Base-by-base conservation (phyloP, 2,113 vertebrate species). In the Pollachius pollachius region DNA sequence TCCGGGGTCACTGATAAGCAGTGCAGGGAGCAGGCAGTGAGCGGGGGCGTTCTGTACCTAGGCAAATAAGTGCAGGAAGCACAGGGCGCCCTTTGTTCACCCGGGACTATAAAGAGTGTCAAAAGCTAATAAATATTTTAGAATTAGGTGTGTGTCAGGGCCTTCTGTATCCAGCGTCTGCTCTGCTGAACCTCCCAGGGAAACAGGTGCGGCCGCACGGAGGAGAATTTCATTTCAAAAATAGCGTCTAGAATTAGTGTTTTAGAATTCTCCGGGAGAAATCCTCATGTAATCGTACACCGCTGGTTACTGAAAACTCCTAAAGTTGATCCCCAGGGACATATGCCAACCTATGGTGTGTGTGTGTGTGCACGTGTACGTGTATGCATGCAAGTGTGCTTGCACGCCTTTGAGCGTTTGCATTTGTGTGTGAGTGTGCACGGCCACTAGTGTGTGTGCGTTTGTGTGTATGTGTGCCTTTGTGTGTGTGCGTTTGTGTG, bases 71-170 rank as follows among this genome's bases (percentile, higher is more conserved):
- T 2, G 52, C 9, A 17, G 4, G 52, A 56, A 84, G 87, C 75
- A 90, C n/a, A 92, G 92, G 91, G 94, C 91, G 94, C 89, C 91
- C 90, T 91, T 93, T 94, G 93, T 95, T 93, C 94, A 76, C 81
- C 72, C 70, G 66, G 70, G 74, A 82, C 85, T 90, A 88, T 85
- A 84, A 89, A 90, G 84, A 85, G 89, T 89, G 90, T 97, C 93
- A 92, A 93, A 94, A 92, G 93, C 94, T 95, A 94, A 97, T 97
- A 97, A 98, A 98, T 98, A 96, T 98, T 98, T 98, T 93, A 97
- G 93, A 93, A 93, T 92, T 92, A 94, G 93, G 94, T 96, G 94
- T 94, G 94, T 94, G 83, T 94, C 92, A 91, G 92, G 91, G 91
- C 91, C 92, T 91, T 91, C 89, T 94, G 93, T 82, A 91, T 93